These are phyloP conservation scores for Luehdorfia chinensis DNA, from an alignment of 1,140 invertebrate species.

Conservation along the genomic window DNA sequence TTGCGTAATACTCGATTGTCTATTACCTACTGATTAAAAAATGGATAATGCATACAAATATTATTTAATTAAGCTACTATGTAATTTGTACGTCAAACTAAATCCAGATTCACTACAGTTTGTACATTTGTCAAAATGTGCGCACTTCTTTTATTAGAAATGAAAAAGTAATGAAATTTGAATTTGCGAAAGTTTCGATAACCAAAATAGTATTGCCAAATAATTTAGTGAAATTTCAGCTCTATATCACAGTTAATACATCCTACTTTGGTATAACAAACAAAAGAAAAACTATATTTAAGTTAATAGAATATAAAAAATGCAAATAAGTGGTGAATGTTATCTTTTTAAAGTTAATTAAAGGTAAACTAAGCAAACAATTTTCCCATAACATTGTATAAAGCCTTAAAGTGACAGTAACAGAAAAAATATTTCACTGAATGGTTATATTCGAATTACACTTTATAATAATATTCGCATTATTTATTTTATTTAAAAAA, in stretches of 20 bases:
- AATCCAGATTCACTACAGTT: not conserved
- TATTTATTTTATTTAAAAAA: no score
- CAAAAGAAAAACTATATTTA: not conserved
- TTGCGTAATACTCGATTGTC: no score
- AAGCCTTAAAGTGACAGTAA: not conserved
- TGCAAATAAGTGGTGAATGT: slow-evolving; percentile 2
- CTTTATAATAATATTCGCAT: not conserved
- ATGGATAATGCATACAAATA: no score
- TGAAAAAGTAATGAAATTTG: not conserved
- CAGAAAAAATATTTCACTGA: not conserved
- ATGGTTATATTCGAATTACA: not conserved
- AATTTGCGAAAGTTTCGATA: no score
- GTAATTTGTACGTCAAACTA: slow-evolving; percentile 1
- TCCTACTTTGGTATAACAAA: slow-evolving; percentile 15
- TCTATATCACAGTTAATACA: slow-evolving; percentile 15
- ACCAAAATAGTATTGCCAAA: not conserved
- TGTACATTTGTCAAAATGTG: slow-evolving; percentile 2
- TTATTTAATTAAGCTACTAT: not conserved
- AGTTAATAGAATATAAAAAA: not conserved
- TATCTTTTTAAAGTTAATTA: no score
- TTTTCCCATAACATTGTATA: not conserved
- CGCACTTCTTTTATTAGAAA: not conserved
- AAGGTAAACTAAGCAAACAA: not conserved
- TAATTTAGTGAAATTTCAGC: slow-evolving; percentile 1
- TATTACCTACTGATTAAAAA: not conserved